Conservation (phyloP, 2,888 invertebrate species). For the Ernsta delagoae region DNA sequence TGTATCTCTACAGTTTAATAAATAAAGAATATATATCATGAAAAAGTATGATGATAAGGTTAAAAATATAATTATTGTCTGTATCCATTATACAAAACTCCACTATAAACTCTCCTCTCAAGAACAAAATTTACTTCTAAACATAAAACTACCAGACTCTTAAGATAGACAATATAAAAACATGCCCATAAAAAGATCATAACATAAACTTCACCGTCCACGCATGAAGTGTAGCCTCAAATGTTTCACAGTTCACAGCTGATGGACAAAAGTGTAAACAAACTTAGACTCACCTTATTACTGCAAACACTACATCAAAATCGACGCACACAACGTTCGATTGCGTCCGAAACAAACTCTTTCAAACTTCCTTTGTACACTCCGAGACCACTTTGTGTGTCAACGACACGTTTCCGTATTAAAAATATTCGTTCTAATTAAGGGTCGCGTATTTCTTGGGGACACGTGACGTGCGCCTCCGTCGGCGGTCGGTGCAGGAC, state of each 20-base stretch:
- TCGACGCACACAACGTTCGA: constrained; percentile 58
- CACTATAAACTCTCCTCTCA: neutral
- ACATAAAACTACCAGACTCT: constrained; percentile 1
- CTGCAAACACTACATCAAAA: constrained; percentile 61
- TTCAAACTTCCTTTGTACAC: constrained; percentile 57
- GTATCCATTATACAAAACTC: no score
- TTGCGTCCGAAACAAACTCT: constrained; percentile 26
- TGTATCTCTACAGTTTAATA: neutral
- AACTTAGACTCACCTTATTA: constrained; percentile 67
- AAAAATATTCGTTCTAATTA: constrained; percentile 66
- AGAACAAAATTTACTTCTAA: neutral
- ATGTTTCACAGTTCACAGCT: constrained; percentile 66
- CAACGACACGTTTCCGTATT: constrained; percentile 67
- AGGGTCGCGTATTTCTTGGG: constrained; percentile 59
- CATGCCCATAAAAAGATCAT: constrained; percentile 25
- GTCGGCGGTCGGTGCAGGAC: constrained; percentile 64
- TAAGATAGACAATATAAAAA: constrained; percentile 15
- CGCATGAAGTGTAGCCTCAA: constrained; percentile 31
- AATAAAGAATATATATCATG: no score
- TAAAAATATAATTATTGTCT: no score
- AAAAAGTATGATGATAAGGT: no score
- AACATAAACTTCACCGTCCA: constrained; percentile 18
- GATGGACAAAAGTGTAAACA: constrained; percentile 57
- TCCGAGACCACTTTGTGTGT: constrained; percentile 46
- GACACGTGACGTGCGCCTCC: constrained; percentile 71